Evolutionary conservation across 2,797 vertebrate genomes (phyloP), one percentile per base, ranked within the genome.

Genomic region (Rhinogobio ventralis): DNA sequence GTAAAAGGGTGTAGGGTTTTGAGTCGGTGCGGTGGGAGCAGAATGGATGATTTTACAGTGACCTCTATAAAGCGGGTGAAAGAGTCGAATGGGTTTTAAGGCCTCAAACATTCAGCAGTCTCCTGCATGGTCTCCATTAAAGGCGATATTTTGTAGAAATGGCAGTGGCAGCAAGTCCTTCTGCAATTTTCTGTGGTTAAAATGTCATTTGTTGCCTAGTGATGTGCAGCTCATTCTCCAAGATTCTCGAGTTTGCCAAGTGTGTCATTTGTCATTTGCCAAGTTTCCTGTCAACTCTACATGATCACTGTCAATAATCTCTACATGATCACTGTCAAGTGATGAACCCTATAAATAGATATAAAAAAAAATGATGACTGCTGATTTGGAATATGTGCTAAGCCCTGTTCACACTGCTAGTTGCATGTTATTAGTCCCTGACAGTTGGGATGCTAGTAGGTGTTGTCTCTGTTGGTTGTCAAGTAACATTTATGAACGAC

Each of bases 251-350:
- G 45, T 11, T 66, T 75, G 33, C 72, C 57, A 66, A n/a, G n/a
- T n/a, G n/a, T n/a, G n/a, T 17, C 36, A 45, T 42, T n/a, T 82
- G 72, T 53, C 60, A 55, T 76, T 30, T 53, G 45, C 72, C 81
- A 73, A 79, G 60, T 33, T 82, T n/a, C 7, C 36, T 62, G 39
- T 36, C 71, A 62, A 73, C 57, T 46, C 55, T 64, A 20, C 19
- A 82, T 42, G 23, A 71, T 60, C 36, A 19, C 53, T 57, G 20
- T 71, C 23, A 72, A 49, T 72, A 49, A 14, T 42, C 57, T 46
- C 55, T 64, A 33, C 19, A 82, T 42, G 23, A 71, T 60, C 36
- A 19, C 53, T 57, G 11, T 71, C 23, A 36, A 30, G 57, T 33
- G 60, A 66, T 49, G 39, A 49, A 79, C n/a, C 30, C 62, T n/a